Percentiles rank a stretch among this genome's conserved stretches.
Evolutionary conservation across 30 jellyfish, hydroid and myxozoan species (phyloP).

Genomic region (Pseudorhiza aurosa): DNA sequence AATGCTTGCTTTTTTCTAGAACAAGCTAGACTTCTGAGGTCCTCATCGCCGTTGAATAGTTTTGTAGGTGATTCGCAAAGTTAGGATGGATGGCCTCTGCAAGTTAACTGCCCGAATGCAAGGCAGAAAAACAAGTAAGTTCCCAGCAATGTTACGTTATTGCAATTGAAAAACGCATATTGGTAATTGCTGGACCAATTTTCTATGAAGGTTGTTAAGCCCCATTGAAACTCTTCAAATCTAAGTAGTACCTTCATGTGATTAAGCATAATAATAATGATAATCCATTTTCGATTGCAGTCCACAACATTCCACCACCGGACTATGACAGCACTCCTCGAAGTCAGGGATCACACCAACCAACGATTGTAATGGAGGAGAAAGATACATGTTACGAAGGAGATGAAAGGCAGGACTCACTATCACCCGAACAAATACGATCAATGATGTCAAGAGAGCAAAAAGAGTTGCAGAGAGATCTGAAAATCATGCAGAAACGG

Average conservation of each 20-base stretch:
- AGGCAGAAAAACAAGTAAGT: slow-evolving; percentile 7
- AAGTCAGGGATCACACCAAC: not conserved
- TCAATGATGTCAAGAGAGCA: slow-evolving; percentile 70
- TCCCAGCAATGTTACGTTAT: no score
- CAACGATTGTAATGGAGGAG: not conserved
- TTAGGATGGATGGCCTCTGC: slow-evolving; percentile 54
- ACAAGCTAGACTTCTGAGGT: no score
- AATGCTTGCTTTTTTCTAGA: no score
- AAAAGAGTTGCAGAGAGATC: slow-evolving; percentile 68
- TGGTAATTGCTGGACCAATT: no score
- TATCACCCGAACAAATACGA: slow-evolving; percentile 64
- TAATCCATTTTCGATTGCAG: slow-evolving; percentile 6
- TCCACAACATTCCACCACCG: slow-evolving; percentile 56
- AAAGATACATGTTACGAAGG: not conserved
- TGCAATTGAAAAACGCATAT: no score
- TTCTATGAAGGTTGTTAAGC: no score
- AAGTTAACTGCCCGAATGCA: slow-evolving; percentile 53
- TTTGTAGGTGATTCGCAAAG: no score
- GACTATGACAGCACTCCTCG: slow-evolving; percentile 28
- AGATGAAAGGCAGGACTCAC: slow-evolving; percentile 25
- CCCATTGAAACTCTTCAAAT: no score
- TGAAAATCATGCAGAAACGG: slow-evolving; percentile 72
- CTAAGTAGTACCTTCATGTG: no score
- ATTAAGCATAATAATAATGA: not conserved
- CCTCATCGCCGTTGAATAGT: no score